phyloP scores from a whole-genome alignment of 2,113 vertebrate genomes.

The Bubo scandiacus region DNA sequence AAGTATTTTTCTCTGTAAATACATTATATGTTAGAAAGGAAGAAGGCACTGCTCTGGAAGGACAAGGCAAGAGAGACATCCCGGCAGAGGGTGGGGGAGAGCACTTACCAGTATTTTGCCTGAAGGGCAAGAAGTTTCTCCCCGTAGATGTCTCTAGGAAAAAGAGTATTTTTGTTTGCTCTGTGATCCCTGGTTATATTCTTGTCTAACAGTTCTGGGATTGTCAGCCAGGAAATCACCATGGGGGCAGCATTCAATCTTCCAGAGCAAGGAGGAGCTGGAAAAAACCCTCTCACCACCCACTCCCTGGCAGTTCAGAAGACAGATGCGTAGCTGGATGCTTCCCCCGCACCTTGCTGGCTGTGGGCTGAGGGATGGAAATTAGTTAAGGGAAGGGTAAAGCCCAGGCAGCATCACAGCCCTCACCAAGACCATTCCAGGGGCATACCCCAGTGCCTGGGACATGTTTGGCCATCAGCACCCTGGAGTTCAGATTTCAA shows the following conservation, averaged over 20 bases:
- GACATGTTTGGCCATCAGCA: not conserved
- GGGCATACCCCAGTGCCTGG: not conserved
- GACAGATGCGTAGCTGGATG: not conserved
- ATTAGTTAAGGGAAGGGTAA: rapidly evolving
- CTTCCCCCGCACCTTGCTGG: not conserved
- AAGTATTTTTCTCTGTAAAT: not conserved
- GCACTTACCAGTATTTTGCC: not conserved
- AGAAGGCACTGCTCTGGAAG: not conserved
- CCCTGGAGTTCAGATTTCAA: not conserved
- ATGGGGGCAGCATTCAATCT: not conserved
- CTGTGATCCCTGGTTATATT: not conserved
- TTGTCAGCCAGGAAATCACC: not conserved
- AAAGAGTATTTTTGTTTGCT: not conserved
- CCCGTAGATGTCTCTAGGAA: not conserved
- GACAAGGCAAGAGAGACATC: not conserved
- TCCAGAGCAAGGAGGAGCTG: not conserved
- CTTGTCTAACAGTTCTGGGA: not conserved
- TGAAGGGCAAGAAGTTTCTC: not conserved
- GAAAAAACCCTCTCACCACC: not conserved
- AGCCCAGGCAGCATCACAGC: not conserved
- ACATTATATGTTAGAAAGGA: not conserved
- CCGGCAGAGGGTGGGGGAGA: not conserved
- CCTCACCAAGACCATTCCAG: rapidly evolving
- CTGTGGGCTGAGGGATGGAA: not conserved
- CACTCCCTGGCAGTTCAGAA: not conserved